phyloP scores from a whole-genome alignment of 2,797 vertebrate genomes.

The Oophaga sylvatica region DNA sequence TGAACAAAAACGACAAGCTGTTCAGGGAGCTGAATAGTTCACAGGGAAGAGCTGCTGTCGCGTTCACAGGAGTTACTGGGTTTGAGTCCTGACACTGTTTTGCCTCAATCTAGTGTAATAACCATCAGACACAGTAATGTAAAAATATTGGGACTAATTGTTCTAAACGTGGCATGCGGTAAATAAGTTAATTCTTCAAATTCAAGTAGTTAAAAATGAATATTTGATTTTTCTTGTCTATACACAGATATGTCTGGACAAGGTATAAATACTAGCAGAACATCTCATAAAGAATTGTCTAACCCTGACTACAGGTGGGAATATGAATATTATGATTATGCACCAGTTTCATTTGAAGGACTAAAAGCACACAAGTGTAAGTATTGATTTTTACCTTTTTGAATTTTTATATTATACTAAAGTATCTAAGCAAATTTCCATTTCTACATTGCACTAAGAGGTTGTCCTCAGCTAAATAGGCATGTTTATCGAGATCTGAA shows the following conservation, averaged over 20 bases:
- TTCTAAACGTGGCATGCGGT: no score
- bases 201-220: neutral
- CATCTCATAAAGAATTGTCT: constrained; percentile 70
- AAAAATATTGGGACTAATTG: no score
- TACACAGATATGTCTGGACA: constrained; percentile 72
- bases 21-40: no score
- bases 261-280: constrained; percentile 72
- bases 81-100: no score
- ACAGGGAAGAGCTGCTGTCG: no score
- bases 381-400: constrained; percentile 56
- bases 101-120: no score
- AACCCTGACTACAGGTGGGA: constrained; percentile 89
- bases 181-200: neutral
- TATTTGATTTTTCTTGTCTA: neutral
- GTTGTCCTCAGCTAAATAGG: neutral
- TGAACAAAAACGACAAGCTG: no score
- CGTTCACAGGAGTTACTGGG: no score
- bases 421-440: neutral
- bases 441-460: neutral
- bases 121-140: no score
- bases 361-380: constrained; percentile 92
- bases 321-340: constrained; percentile 92
- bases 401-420: neutral
- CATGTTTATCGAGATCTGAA: no score
- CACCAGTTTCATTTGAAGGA: constrained; percentile 91